Conservation (phyloP, 2,113 vertebrate genomes). For the Falcunculus frontatus region DNA sequence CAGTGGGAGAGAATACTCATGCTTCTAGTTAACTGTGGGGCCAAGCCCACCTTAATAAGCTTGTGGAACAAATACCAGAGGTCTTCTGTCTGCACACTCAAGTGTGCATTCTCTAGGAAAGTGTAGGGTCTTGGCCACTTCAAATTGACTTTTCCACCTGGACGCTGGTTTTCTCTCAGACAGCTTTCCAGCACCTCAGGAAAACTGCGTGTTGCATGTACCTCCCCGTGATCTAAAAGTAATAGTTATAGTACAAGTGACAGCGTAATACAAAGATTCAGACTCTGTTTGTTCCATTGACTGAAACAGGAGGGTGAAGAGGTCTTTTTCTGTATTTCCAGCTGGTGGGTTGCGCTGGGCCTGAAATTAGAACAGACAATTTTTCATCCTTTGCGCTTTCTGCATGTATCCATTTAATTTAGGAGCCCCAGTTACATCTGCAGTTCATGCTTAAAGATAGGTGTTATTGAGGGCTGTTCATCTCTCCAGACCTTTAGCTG, state of each 20-base stretch:
- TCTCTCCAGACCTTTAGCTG: not conserved
- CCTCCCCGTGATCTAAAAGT: not conserved
- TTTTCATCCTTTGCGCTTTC: slow-evolving; percentile 1
- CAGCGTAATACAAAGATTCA: not conserved
- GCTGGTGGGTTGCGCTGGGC: not conserved
- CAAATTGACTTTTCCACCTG: not conserved
- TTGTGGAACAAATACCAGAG: not conserved
- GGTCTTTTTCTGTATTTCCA: slow-evolving; percentile 2
- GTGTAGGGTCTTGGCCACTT: not conserved
- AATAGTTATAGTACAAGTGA: not conserved
- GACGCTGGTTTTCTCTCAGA: not conserved
- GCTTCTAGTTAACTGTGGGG: not conserved
- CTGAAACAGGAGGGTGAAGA: slow-evolving; percentile 8
- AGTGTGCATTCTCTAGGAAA: not conserved
- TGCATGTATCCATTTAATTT: slow-evolving; percentile 13
- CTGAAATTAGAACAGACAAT: slow-evolving; percentile 1
- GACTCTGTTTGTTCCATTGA: not conserved
- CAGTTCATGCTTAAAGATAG: not conserved
- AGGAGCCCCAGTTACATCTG: not conserved
- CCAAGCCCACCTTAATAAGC: not conserved
- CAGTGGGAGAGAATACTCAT: not conserved
- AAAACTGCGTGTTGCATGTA: not conserved
- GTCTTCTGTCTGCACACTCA: not conserved
- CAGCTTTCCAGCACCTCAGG: not conserved
- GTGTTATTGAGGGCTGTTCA: not conserved